A percentile compares a stretch with the other conserved stretches of the same genome.
phyloP scores from a whole-genome alignment of 2,797 vertebrate genomes.

The Hyperoplus immaculatus region DNA sequence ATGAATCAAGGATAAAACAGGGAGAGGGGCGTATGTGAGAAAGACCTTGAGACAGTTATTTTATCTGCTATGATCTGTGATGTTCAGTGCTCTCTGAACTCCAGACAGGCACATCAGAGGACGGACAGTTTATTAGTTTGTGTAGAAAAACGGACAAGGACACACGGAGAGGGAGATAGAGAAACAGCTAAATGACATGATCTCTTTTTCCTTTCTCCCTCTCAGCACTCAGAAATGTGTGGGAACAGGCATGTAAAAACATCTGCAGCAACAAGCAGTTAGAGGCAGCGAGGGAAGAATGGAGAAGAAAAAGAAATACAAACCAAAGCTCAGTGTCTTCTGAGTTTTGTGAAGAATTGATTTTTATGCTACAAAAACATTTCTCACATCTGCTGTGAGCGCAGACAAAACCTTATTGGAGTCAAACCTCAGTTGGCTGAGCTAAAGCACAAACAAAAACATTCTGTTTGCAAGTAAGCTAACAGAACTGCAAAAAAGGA shows the following conservation, averaged over 20 bases:
- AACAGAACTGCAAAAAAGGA: neutral
- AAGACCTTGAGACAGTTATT: slow-evolving; percentile 28
- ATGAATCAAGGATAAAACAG: slow-evolving; percentile 36
- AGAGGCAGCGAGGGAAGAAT: neutral
- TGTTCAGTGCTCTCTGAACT: slow-evolving; percentile 51
- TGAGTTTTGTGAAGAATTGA: neutral
- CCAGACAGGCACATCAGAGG: slow-evolving; percentile 44
- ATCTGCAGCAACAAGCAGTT: slow-evolving; percentile 60
- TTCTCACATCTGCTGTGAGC: slow-evolving; percentile 1
- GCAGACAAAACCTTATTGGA: neutral
- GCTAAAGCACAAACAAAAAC: rapidly evolving
- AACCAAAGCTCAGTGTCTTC: neutral
- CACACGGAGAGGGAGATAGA: slow-evolving; percentile 33
- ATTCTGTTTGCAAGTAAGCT: neutral
- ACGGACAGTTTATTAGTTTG: slow-evolving; percentile 57
- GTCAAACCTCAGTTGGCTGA: neutral
- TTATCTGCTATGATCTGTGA: slow-evolving; percentile 46
- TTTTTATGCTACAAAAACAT: neutral
- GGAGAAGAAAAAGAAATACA: neutral
- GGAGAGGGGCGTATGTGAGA: slow-evolving; percentile 20
- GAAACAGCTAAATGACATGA: slow-evolving; percentile 35
- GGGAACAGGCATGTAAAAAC: slow-evolving; percentile 63
- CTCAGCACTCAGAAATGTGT: slow-evolving; percentile 32
- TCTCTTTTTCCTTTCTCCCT: slow-evolving; percentile 11
- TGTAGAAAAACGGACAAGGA: slow-evolving; percentile 33